phyloP scores from a whole-genome alignment of 2,888 invertebrate genomes.

The Perizoma flavofasciatum region DNA sequence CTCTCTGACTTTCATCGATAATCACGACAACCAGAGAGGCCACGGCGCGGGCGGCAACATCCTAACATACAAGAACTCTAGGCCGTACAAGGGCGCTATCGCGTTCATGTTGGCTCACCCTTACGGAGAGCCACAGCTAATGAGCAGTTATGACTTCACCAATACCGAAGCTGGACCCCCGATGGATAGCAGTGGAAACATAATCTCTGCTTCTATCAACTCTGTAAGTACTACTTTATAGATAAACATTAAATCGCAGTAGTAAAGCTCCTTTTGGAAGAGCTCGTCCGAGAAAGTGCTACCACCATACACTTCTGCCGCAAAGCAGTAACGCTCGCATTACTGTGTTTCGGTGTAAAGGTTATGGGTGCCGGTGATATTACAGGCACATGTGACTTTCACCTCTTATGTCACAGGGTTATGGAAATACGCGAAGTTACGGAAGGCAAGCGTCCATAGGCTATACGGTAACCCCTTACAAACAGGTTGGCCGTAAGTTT shows the following conservation, averaged over 20 bases:
- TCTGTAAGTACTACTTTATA: conserved; percentile 58
- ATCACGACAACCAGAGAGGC: conserved; percentile 95
- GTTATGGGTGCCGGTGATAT: not conserved
- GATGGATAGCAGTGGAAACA: conserved; percentile 84
- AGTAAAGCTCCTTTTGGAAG: too few relatives aligned
- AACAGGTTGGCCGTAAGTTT: too few relatives aligned
- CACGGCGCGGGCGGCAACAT: conserved; percentile 86
- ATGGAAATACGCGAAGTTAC: too few relatives aligned
- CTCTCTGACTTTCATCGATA: conserved; percentile 92
- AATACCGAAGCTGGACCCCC: conserved; percentile 88
- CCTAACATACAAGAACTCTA: conserved; percentile 87
- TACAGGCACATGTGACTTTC: too few relatives aligned
- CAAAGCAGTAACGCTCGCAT: too few relatives aligned
- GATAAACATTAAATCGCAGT: too few relatives aligned
- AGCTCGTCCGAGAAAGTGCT: too few relatives aligned
- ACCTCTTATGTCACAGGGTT: too few relatives aligned
- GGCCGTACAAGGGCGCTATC: conserved; percentile 90
- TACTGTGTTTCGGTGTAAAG: too few relatives aligned
- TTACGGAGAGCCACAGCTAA: conserved; percentile 90
- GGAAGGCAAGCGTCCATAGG: too few relatives aligned
- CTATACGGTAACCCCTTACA: too few relatives aligned
- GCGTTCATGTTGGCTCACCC: conserved; percentile 95
- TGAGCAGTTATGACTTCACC: conserved; percentile 92
- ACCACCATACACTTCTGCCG: too few relatives aligned
- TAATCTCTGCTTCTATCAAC: conserved; percentile 87